phyloP scores from a whole-genome alignment of 2,113 vertebrate genomes.

The Urocynchramus pylzowi region DNA sequence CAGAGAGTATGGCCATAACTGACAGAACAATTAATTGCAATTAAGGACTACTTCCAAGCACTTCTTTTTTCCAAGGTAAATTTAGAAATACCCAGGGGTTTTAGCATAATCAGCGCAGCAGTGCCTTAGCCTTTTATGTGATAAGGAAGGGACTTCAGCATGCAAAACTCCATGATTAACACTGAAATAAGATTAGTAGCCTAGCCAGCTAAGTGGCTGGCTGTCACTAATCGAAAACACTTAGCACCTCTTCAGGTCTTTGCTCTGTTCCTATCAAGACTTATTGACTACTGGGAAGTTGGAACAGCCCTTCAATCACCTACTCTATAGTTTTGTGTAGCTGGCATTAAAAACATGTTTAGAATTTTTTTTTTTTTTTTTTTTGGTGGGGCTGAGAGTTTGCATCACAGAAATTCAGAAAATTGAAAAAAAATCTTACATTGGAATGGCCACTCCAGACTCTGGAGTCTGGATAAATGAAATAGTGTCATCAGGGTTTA shows the following conservation, averaged over 20 bases:
- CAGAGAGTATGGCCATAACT: not conserved
- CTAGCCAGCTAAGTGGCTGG: not conserved
- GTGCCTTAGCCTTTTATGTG: not conserved
- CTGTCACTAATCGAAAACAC: not conserved
- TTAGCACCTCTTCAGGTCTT: not conserved
- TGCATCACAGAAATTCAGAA: not conserved
- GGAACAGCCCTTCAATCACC: not conserved
- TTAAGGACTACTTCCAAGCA: not conserved
- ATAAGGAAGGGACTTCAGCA: not conserved
- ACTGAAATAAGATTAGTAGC: not conserved
- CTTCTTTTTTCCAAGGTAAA: not conserved
- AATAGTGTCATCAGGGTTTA: not conserved
- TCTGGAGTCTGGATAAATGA: not conserved
- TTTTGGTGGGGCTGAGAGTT: not conserved
- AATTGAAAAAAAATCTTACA: not conserved
- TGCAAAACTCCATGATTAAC: not conserved
- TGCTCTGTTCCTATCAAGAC: not conserved
- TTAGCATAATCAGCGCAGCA: not conserved
- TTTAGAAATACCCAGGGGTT: not conserved
- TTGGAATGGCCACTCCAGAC: accelerated
- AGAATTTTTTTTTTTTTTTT: not conserved
- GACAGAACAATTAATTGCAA: not conserved
- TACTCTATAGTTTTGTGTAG: not conserved
- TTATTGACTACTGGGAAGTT: not conserved
- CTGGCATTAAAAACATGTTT: not conserved